Conservation (phyloP, 2,113 vertebrate genomes). For the Callithrix jacchus region DNA sequence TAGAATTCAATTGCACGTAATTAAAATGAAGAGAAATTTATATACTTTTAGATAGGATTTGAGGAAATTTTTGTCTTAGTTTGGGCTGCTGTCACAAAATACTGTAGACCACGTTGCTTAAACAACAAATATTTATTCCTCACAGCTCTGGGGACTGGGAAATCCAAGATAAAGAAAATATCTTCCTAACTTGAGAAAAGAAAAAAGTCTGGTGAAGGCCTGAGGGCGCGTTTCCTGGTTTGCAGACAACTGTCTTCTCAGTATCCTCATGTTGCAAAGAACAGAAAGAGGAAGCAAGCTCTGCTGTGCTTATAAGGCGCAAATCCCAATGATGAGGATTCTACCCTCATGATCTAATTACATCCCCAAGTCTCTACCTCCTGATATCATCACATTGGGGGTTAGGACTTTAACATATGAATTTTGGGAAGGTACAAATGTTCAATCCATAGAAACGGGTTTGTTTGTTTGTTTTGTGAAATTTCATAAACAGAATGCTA, state of each 20-base stretch:
- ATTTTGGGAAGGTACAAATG: not conserved
- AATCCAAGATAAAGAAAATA: not conserved
- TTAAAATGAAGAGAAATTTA: constrained; percentile 16
- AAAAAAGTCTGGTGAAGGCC: not conserved
- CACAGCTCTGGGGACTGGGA: not conserved
- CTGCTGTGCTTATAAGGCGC: not conserved
- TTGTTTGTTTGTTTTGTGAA: not conserved
- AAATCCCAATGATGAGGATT: not conserved
- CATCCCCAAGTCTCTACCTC: not conserved
- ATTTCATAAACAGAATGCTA: not conserved
- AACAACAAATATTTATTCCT: not conserved
- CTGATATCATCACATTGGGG: not conserved
- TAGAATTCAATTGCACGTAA: not conserved
- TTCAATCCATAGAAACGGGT: not conserved
- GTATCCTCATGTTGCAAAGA: not conserved
- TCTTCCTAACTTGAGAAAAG: not conserved
- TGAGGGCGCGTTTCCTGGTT: not conserved
- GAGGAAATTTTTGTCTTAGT: not conserved
- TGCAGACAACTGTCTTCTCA: not conserved
- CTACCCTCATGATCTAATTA: not conserved
- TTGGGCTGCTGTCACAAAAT: not conserved
- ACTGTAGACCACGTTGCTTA: not conserved
- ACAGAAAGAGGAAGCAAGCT: not conserved
- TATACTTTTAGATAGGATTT: not conserved
- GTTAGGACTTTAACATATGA: not conserved